Evolutionary conservation across 2,113 vertebrate genomes (phyloP).

Genomic region (Fukomys damarensis): DNA sequence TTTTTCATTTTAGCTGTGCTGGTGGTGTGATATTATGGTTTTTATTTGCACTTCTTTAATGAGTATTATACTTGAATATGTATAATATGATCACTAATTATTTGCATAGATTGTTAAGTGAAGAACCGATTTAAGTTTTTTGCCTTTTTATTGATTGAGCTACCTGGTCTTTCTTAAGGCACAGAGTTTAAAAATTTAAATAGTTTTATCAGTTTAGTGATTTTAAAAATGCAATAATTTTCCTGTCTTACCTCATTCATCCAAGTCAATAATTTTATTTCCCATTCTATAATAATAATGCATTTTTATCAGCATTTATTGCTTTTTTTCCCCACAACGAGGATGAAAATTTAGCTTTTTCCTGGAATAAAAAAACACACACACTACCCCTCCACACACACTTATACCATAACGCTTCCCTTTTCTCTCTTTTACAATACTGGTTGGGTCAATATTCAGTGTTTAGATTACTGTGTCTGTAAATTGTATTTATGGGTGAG

Average conservation of each 20-base stretch:
- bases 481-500: background rate
- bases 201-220: background rate
- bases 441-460: background rate
- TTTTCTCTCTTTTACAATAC: background rate
- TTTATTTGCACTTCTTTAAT: conserved; percentile 18
- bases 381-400: background rate
- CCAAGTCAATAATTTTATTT: background rate
- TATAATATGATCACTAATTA: background rate
- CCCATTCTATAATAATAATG: background rate
- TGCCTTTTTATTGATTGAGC: background rate
- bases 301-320: background rate
- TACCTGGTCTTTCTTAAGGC: background rate
- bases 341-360: background rate
- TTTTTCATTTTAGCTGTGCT: background rate
- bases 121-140: background rate
- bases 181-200: background rate
- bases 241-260: background rate
- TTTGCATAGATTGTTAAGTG: background rate
- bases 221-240: background rate
- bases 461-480: background rate
- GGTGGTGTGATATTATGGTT: background rate
- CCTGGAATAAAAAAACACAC: background rate
- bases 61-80: background rate
- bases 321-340: background rate
- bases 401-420: background rate